phyloP scores from a whole-genome alignment of 2,113 vertebrate species.

The Dicerorhinus sumatrensis region DNA sequence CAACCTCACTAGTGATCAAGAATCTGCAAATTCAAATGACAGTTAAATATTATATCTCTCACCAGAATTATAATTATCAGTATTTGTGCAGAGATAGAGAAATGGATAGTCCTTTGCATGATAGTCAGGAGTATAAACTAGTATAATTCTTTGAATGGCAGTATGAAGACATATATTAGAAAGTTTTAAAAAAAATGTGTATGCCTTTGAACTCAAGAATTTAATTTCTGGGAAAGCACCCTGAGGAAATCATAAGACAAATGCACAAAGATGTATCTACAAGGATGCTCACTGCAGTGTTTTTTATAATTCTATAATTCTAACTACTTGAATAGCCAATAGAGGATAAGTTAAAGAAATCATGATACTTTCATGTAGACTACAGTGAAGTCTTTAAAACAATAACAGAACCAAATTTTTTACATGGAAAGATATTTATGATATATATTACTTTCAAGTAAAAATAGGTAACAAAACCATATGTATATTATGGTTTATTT shows the following conservation, averaged over 20 bases:
- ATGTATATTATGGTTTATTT: neutral
- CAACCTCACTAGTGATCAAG: neutral
- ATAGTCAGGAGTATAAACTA: neutral
- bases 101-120: neutral
- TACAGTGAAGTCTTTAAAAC: neutral
- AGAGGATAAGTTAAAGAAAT: neutral
- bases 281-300: neutral
- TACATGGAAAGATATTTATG: neutral
- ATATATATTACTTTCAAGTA: neutral
- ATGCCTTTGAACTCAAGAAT: neutral
- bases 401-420: neutral
- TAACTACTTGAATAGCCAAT: neutral
- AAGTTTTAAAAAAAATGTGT: neutral
- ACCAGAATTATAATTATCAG: neutral
- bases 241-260: neutral
- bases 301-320: neutral
- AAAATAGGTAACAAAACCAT: neutral
- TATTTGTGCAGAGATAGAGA: slow-evolving; percentile 4
- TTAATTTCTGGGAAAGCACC: neutral
- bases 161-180: neutral
- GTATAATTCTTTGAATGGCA: neutral
- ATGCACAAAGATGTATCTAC: neutral
- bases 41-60: slow-evolving; percentile 5
- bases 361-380: neutral
- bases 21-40: neutral